phyloP scores from a whole-genome alignment of 2,888 invertebrate species.

The Ptilodon capucinus region DNA sequence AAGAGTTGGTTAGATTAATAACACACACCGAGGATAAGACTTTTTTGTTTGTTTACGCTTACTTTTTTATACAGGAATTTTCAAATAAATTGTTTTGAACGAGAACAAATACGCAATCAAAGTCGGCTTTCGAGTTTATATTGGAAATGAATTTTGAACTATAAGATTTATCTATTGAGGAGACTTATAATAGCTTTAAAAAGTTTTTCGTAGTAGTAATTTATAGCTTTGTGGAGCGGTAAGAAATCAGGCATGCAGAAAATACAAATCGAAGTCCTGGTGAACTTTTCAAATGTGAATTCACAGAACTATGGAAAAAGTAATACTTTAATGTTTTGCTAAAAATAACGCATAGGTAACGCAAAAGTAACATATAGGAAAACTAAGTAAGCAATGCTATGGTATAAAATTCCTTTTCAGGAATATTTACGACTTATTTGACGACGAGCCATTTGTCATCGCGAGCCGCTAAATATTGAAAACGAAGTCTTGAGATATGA shows the following conservation, averaged over 20 bases:
- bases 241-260: constrained; percentile 53
- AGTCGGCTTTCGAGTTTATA: constrained; percentile 17
- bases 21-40: neutral
- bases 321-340: too few relatives aligned
- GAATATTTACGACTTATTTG: constrained; percentile 52
- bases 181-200: constrained; percentile 57
- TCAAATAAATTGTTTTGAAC: neutral
- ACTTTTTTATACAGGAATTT: neutral
- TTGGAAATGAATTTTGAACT: constrained; percentile 19
- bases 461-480: constrained; percentile 60
- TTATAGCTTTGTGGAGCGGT: constrained; percentile 50
- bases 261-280: constrained; percentile 54
- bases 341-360: constrained; percentile 11
- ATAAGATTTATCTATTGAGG: constrained; percentile 43
- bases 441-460: constrained; percentile 61
- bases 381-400: neutral
- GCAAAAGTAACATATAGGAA: too few relatives aligned
- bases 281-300: constrained; percentile 56
- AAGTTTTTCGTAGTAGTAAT: constrained; percentile 57
- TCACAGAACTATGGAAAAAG: too few relatives aligned
- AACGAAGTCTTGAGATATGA: constrained; percentile 61
- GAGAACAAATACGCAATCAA: constrained; percentile 6
- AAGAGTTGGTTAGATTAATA: constrained; percentile 25
- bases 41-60: neutral
- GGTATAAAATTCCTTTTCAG: constrained; percentile 34